Evolutionary conservation across 2,113 vertebrate species (phyloP).

Genomic region (Semicossyphus pulcher): DNA sequence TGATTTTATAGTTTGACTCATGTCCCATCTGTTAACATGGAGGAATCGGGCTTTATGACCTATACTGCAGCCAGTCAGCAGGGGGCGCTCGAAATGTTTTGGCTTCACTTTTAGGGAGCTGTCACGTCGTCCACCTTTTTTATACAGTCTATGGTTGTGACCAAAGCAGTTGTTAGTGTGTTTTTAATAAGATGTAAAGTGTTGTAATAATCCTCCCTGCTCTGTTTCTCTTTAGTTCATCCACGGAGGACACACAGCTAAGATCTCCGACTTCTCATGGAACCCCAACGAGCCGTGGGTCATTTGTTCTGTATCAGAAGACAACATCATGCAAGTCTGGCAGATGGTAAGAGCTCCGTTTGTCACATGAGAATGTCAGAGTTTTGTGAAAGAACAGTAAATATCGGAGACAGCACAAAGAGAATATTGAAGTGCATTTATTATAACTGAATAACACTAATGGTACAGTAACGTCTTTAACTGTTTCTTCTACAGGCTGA

Average conservation of each 20-base stretch:
- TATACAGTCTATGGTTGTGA: no score
- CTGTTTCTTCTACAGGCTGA: constrained; percentile 87
- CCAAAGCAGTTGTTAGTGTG: no score
- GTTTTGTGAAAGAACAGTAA: background rate
- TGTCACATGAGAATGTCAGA: background rate
- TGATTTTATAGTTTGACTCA: no score
- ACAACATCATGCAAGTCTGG: constrained; percentile 99
- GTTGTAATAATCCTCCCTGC: background rate
- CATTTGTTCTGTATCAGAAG: constrained; percentile 99
- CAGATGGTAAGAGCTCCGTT: constrained; percentile 87
- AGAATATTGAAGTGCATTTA: constrained; percentile 19
- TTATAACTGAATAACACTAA: constrained; percentile 7
- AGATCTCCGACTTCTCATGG: constrained; percentile 99
- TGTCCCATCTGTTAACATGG: no score
- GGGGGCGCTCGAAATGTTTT: no score
- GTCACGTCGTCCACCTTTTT: no score
- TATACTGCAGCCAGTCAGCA: no score
- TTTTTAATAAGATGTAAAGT: background rate
- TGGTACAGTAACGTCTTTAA: background rate
- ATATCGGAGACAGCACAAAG: background rate
- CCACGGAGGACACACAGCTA: constrained; percentile 97
- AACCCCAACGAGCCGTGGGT: constrained; percentile 99
- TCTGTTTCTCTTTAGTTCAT: constrained; percentile 87
- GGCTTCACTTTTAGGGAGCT: no score
- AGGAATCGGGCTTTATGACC: no score